Evolutionary conservation across 2,113 vertebrate genomes (phyloP), one percentile per base, ranked within the genome.

Genomic region (Plectropomus leopardus): DNA sequence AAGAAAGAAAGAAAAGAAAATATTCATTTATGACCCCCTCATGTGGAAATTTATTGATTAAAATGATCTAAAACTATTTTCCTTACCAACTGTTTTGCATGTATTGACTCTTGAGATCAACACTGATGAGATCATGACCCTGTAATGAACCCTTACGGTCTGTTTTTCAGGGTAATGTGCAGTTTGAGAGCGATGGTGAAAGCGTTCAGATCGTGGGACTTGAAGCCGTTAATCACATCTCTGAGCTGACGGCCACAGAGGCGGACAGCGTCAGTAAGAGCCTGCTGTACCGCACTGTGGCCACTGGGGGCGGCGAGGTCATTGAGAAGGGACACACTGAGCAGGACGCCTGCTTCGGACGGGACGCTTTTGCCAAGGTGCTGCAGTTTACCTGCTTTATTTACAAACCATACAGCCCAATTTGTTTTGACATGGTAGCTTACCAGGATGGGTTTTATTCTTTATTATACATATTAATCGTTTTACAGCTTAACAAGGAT

Each of bases 281-380:
- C 0, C 93, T 99, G 54, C 95, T 98, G 72, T 94, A 88, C 71
- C 96, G 97, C 11, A 97, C 96, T 0, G 96, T 98, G 88, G 97
- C 97, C 15, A 94, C 97, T 0, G 97, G 97, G 1, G 95, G 97
- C 0, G 95, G 97, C 0, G 98, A 98, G 5, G 93, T 99, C 79
- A 98, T 99, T 2, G 94, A 96, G 73, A 98, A 97, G 82, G 96
- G 95, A 0, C 96, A 98, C 93, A 95, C 93, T 0, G 86, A 82
- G 16, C 86, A 94, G 3, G 97, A 98, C 42, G 97, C 97, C 42
- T 94, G 92, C 71, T 97, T 95, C 0, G 97, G 96, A n/a, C 88
- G 95, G 4, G 96, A 98, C 0, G 97, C 98, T n/a, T 98, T 97
- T 0, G 96, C 93, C 78, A 98, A 99, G 97, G 98, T 98, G 73